These are phyloP conservation scores for Phalanger gymnotis DNA, from an alignment of 2,797 vertebrate species.

Conservation along the genomic window DNA sequence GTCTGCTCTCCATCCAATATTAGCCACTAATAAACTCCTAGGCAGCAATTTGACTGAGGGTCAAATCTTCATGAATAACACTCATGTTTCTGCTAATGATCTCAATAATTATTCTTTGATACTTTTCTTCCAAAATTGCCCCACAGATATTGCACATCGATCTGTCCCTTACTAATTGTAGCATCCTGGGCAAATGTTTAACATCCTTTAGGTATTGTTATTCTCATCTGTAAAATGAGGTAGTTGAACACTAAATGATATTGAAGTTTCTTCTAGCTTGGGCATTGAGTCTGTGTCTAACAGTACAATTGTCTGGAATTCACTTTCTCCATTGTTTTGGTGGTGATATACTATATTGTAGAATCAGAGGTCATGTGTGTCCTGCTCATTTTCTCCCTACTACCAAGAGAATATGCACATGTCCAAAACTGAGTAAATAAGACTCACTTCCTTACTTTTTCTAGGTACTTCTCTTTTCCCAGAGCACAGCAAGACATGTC, in stretches of 20 bases:
- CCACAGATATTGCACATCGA: neutral
- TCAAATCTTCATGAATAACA: neutral
- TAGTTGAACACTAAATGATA: neutral
- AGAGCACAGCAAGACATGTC: conserved; percentile 36
- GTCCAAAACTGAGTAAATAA: neutral
- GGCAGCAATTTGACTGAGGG: neutral
- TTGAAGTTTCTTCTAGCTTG: neutral
- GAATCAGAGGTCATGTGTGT: neutral
- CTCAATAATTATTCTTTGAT: neutral
- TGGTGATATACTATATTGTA: neutral
- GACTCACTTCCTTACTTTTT: neutral
- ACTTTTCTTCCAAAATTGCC: neutral
- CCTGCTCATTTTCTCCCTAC: neutral
- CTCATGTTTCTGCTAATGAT: neutral
- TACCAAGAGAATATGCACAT: conserved; percentile 10
- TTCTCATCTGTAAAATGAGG: neutral
- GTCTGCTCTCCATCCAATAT: neutral
- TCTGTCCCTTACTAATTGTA: neutral
- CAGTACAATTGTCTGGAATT: neutral
- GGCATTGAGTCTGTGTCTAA: neutral
- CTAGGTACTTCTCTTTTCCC: neutral
- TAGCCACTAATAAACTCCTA: neutral
- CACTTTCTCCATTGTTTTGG: neutral
- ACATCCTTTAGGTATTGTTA: neutral
- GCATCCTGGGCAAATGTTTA: neutral